Percentiles rank a stretch among this genome's conserved stretches.
Evolutionary conservation across 2,113 vertebrate genomes (phyloP).

Genomic region (Aramus guarauna): DNA sequence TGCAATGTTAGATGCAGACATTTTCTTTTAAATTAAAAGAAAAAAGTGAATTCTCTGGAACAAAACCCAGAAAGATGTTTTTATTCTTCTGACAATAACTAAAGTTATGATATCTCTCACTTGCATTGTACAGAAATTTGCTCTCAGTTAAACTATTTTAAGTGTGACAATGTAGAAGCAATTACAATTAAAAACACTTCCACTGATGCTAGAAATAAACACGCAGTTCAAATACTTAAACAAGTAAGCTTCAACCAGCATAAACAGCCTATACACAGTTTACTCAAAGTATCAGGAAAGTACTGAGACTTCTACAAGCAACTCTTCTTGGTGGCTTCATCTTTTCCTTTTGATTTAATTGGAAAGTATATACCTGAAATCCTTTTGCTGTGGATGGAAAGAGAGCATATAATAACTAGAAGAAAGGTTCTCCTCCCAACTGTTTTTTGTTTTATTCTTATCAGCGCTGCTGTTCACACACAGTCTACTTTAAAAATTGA

Average conservation of each 20-base stretch:
- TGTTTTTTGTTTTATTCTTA: neutral
- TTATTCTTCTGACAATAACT: neutral
- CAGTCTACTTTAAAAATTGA: neutral
- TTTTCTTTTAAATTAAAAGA: constrained; percentile 23
- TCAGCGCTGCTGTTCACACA: neutral
- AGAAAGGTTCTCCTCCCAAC: neutral
- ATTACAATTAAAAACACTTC: neutral
- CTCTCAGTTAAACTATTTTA: neutral
- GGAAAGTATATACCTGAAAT: neutral
- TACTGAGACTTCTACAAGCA: neutral
- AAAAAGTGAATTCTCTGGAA: constrained; percentile 34
- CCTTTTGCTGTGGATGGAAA: neutral
- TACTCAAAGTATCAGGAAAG: neutral
- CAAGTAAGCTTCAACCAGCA: neutral
- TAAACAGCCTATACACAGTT: neutral
- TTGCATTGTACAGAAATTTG: neutral
- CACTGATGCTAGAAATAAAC: neutral
- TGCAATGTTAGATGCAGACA: constrained; percentile 60
- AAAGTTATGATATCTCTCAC: neutral
- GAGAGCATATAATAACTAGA: neutral
- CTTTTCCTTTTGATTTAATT: neutral
- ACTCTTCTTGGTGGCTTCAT: neutral
- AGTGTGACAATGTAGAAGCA: neutral
- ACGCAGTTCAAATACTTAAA: neutral
- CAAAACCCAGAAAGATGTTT: constrained; percentile 3